These are phyloP conservation scores for Pachycephala philippinensis DNA, from an alignment of 2,113 vertebrate species.

Conservation along the genomic window DNA sequence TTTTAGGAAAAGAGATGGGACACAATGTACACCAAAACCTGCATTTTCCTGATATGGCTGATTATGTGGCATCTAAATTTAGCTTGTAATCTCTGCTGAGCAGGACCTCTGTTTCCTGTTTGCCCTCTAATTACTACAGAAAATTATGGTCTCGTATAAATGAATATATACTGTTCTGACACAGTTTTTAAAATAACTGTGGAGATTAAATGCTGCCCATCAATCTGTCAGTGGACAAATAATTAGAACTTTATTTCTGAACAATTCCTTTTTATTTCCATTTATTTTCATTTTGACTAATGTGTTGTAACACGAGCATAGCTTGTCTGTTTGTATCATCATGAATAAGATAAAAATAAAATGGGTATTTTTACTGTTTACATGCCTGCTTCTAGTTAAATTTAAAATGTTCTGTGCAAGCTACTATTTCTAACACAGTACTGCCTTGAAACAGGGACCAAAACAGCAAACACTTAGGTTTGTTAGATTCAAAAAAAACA, in stretches of 20 bases:
- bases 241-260: not conserved
- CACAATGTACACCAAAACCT: not conserved
- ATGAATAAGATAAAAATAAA: not conserved
- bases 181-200: not conserved
- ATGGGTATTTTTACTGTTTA: not conserved
- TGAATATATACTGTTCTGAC: not conserved
- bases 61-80: conserved; percentile 10
- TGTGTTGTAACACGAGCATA: not conserved
- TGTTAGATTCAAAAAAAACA: not conserved
- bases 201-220: not conserved
- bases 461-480: not conserved
- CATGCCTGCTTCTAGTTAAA: not conserved
- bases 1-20: not conserved
- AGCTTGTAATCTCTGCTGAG: conserved; percentile 3
- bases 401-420: not conserved
- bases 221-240: not conserved
- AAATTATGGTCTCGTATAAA: not conserved
- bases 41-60: not conserved
- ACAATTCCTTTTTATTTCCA: not conserved
- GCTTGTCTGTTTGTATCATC: not conserved
- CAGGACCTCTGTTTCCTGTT: not conserved
- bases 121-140: not conserved
- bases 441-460: not conserved
- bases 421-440: not conserved
- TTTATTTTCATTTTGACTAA: not conserved